Conservation (phyloP, 1,140 invertebrate species). For the Psix sp. region DNA sequence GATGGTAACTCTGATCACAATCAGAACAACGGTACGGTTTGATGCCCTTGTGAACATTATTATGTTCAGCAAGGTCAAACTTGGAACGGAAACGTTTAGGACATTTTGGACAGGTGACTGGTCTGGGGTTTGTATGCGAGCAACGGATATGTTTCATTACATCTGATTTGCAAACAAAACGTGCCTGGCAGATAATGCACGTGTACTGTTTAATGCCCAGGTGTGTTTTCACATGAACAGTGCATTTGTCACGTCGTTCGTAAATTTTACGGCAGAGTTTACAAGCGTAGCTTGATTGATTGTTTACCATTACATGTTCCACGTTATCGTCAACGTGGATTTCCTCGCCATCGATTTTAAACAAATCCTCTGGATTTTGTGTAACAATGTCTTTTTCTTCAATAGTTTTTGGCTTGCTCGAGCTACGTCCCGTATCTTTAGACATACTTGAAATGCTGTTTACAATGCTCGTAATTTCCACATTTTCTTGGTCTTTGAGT, state of each 20-base stretch:
- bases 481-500: slow-evolving; percentile 66
- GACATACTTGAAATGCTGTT: slow-evolving; percentile 64
- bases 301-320: slow-evolving; percentile 65
- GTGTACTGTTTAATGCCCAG: slow-evolving; percentile 83
- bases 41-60: slow-evolving; percentile 75
- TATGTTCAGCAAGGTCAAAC: slow-evolving; percentile 74
- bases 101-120: slow-evolving; percentile 74
- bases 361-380: slow-evolving; percentile 72
- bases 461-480: slow-evolving; percentile 69
- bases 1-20: slow-evolving; percentile 74
- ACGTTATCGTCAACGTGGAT: slow-evolving; percentile 75
- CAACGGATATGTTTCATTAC: slow-evolving; percentile 76
- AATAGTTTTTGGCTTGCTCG: slow-evolving; percentile 64
- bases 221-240: slow-evolving; percentile 83
- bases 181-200: slow-evolving; percentile 81
- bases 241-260: slow-evolving; percentile 74
- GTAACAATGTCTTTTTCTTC: slow-evolving; percentile 66
- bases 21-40: slow-evolving; percentile 72
- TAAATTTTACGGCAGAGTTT: slow-evolving; percentile 73
- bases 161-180: slow-evolving; percentile 75
- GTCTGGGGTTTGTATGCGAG: slow-evolving; percentile 74
- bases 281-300: slow-evolving; percentile 70
- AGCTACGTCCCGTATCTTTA: slow-evolving; percentile 43
- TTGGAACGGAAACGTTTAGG: slow-evolving; percentile 75
- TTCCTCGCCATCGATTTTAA: slow-evolving; percentile 73